Base-by-base conservation (phyloP, 2,888 invertebrate species). In the Mayetiola destructor region DNA sequence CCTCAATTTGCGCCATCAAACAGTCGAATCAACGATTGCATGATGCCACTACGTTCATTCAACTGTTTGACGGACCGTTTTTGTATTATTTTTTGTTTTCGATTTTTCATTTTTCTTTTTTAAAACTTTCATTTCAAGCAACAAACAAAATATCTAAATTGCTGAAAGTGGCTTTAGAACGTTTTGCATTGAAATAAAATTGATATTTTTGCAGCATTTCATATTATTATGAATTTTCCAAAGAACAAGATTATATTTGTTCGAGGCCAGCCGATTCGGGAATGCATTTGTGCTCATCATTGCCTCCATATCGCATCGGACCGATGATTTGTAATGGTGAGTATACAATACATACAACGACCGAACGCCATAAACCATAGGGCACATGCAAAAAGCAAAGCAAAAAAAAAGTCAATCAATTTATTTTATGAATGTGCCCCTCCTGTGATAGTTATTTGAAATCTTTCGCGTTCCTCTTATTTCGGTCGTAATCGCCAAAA, bases 231-330 rank as follows among this genome's bases (percentile, higher is more conserved):
- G 85, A 85, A 73, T 83, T 85, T 75, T 83, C 84, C 59, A 85
- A 85, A 73, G 90, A 90, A 68, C 82, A 90, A 75, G 99, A 99
- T 74, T 99, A 94, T 76, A 97, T 99, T 67, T 99, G 99, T 76
- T 89, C 92, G 62, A 84, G 85, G 64, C 84, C 88, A 35, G 88
- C 90, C 64, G 91, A 92, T 70, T 90, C 85, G 62, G 99, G 99
- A 32, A 93, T 97, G 92, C 94, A 96, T 72, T 76, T 78, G 39
- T 96, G 96, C 71, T 77, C 79, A 56, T 78, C 87, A 69, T 82
- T 96, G 64, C 90, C 94, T 59, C 84, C 88, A 18, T 84, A 78
- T 67, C 78, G 82, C 63, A 78, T 82, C 68, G 86, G 87, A 42
- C 81, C 83, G 14, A 67, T 81, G 59, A 75, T 81, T 53, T 93